Percentiles rank a stretch among this genome's conserved stretches.
Conservation (phyloP, 2,888 invertebrate genomes). For the Tridacna crocea region DNA sequence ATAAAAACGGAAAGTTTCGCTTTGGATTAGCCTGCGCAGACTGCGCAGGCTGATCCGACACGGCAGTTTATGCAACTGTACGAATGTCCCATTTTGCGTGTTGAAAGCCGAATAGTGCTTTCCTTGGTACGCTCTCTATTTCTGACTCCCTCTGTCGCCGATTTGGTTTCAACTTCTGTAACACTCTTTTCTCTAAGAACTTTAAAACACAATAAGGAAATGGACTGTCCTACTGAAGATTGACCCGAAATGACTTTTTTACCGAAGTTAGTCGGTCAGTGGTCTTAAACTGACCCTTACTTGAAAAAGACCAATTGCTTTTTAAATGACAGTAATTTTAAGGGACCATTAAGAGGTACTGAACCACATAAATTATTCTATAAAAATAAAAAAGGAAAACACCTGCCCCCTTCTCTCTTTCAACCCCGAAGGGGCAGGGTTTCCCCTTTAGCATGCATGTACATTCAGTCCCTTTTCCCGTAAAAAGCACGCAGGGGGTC, state of each 20-base stretch:
- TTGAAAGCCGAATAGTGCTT: no score
- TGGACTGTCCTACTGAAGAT: not conserved
- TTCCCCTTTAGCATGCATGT: not conserved
- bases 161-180: no score
- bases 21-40: no score
- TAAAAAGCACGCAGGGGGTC: not conserved
- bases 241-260: conserved; percentile 35
- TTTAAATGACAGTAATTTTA: conserved; percentile 54
- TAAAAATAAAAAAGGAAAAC: conserved; percentile 8
- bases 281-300: conserved; percentile 47
- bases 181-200: no score
- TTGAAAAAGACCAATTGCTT: conserved; percentile 28
- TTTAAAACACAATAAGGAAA: no score
- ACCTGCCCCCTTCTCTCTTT: conserved; percentile 13
- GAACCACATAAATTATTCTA: conserved; percentile 20
- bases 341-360: conserved; percentile 9
- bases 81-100: no score
- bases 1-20: no score
- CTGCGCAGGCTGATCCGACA: no score
- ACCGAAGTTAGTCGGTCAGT: conserved; percentile 49
- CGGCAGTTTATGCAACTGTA: no score
- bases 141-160: no score
- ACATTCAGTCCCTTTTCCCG: not conserved
- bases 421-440: not conserved
- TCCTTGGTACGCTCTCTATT: no score